Percentiles rank a stretch among this genome's conserved stretches.
phyloP scores from a whole-genome alignment of 1,140 invertebrate genomes.

The Hyphantria cunea region DNA sequence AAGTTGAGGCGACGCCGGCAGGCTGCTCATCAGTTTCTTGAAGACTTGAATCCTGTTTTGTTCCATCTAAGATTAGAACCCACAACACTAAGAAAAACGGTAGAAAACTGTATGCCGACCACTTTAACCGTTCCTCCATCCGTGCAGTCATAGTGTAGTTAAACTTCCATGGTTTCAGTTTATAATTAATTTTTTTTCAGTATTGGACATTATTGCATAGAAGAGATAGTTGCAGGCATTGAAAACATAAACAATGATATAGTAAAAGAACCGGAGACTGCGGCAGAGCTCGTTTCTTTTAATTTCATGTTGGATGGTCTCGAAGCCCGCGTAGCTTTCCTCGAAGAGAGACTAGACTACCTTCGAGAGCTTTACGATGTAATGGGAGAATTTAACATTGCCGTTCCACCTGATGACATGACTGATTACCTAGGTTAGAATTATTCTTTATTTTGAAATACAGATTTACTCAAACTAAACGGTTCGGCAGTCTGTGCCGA shows the following conservation, averaged over 20 bases:
- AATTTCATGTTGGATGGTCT: slow-evolving; percentile 78
- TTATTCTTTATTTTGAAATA: no score
- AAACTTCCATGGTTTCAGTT: no score
- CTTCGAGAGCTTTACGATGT: slow-evolving; percentile 79
- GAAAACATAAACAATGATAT: slow-evolving; percentile 61
- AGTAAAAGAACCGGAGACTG: slow-evolving; percentile 60
- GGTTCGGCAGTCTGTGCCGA: no score
- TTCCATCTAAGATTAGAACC: no score
- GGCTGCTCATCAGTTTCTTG: no score
- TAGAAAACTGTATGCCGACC: no score
- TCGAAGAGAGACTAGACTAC: slow-evolving; percentile 79
- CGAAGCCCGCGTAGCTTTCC: slow-evolving; percentile 63
- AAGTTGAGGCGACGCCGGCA: no score
- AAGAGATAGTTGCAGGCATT: slow-evolving; percentile 59
- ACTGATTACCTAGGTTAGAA: slow-evolving; percentile 77
- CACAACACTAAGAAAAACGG: no score
- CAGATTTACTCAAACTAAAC: no score
- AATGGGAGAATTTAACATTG: slow-evolving; percentile 80
- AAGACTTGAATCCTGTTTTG: no score
- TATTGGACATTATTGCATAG: slow-evolving; percentile 63
- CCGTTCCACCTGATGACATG: slow-evolving; percentile 80
- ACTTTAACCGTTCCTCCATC: no score
- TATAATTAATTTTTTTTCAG: slow-evolving; percentile 48
- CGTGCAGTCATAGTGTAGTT: no score
- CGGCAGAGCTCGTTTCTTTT: slow-evolving; percentile 67